phyloP scores from a whole-genome alignment of 2,113 vertebrate genomes.

The Henicopernis longicauda region DNA sequence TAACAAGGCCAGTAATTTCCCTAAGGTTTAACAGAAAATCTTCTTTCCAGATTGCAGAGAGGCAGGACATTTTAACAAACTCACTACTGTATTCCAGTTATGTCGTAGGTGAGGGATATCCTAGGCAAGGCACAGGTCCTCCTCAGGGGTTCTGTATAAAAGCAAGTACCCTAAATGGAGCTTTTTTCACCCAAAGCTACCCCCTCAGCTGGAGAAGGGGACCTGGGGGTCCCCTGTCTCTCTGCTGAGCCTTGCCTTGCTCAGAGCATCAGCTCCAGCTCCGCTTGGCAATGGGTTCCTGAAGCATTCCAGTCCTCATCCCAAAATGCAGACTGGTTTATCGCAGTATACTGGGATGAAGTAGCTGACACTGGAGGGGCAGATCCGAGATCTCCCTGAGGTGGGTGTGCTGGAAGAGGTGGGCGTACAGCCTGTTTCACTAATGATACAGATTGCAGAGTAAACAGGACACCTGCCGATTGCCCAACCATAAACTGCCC shows the following conservation, averaged over 20 bases:
- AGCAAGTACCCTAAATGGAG: not conserved
- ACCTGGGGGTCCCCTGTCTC: not conserved
- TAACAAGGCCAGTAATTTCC: constrained; percentile 52
- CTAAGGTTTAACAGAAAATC: constrained; percentile 47
- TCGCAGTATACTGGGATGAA: not conserved
- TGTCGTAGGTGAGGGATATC: not conserved
- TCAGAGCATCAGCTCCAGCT: not conserved
- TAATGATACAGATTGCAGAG: not conserved
- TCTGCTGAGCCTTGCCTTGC: not conserved
- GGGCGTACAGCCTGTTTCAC: not conserved
- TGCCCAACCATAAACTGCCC: not conserved
- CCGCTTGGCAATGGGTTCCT: not conserved
- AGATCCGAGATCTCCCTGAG: not conserved
- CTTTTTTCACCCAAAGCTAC: not conserved
- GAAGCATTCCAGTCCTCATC: not conserved
- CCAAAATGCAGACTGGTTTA: not conserved
- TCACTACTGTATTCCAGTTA: not conserved
- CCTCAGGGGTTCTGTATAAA: not conserved
- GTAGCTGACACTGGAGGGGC: no score
- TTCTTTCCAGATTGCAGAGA: not conserved
- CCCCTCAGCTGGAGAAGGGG: not conserved
- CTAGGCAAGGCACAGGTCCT: not conserved
- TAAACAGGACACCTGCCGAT: not conserved
- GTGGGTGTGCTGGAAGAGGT: not conserved
- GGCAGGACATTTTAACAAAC: not conserved